phyloP scores from a whole-genome alignment of 2,888 invertebrate genomes.

The Coleophora flavipennella region DNA sequence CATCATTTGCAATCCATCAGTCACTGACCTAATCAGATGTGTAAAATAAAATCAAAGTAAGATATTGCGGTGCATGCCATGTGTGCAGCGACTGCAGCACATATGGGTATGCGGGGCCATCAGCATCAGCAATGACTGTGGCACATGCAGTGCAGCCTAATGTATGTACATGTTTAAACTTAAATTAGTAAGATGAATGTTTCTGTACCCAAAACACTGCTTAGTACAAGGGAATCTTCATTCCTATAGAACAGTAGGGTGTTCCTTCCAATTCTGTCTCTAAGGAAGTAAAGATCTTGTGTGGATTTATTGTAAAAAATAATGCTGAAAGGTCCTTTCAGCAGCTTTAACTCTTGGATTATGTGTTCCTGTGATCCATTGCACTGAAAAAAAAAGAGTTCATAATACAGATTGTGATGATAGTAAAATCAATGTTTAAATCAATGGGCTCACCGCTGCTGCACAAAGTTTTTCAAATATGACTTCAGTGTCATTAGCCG shows the following conservation, averaged over 20 bases:
- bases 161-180: no score
- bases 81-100: no score
- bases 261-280: slow-evolving; percentile 89
- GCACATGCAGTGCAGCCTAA: no score
- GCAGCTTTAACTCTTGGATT: slow-evolving; percentile 58
- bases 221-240: slow-evolving; percentile 47
- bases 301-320: slow-evolving; percentile 78
- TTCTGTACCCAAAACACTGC: slow-evolving; percentile 67
- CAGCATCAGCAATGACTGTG: no score
- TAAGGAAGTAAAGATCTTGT: slow-evolving; percentile 81
- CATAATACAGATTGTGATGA: background rate
- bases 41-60: no score
- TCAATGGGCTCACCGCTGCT: slow-evolving; percentile 10
- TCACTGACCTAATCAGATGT: no score
- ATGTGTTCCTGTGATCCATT: slow-evolving; percentile 30
- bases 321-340: slow-evolving; percentile 90
- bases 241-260: slow-evolving; percentile 79
- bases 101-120: no score
- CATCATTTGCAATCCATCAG: no score
- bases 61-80: no score
- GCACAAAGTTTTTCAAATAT: slow-evolving; percentile 49
- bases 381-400: slow-evolving; percentile 19
- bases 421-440: background rate
- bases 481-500: slow-evolving; percentile 66
- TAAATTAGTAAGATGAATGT: background rate